Evolutionary conservation across 2,797 vertebrate species (phyloP), one percentile per base, ranked within the genome.

Genomic region (Heliangelus exortis): DNA sequence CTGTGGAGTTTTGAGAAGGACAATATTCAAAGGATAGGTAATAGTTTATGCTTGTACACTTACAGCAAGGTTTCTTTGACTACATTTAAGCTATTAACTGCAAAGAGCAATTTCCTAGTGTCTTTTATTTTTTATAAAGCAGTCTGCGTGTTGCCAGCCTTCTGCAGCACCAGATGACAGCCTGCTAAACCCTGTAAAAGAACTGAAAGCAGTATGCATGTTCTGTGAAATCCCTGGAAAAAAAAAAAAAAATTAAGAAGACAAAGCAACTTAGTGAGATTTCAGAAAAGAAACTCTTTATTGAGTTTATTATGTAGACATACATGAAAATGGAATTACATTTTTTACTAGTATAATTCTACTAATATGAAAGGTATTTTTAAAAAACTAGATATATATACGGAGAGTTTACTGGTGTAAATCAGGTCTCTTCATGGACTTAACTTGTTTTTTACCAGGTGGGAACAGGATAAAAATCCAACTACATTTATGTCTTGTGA

Each of bases 91-190:
- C 21, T 59, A 33, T 55, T 78, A 86, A 66, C 28, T 62, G 15
- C 48, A 63, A 7, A 62, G 20, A 57, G 3, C 2, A 55, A 4
- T 6, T 84, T 82, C 15, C 16, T 45, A 21, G 21, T 59, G 77
- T 31, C 17, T 58, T 87, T 53, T 43, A 15, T 31, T 78, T 93
- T 90, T 80, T 29, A 39, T 69, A 69, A 77, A 82, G 55, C 6
- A 90, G 14, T 2, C 66, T 73, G 15, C 5, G 0, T 51, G 41
- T 51, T 78, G 18, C 43, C 57, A 86, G 67, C 48, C 41, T 78
- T 83, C 48, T 78, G 55, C 45, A 91, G 45, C 31, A 66, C 43
- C 73, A 81, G 71, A 81, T 91, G 93, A 95, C 55, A 88, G 67
- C 62, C 69, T 88, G 69, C 47, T 88, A 91, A 94, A 82, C 43